phyloP scores from a whole-genome alignment of 2,113 vertebrate genomes.

The Callithrix jacchus region DNA sequence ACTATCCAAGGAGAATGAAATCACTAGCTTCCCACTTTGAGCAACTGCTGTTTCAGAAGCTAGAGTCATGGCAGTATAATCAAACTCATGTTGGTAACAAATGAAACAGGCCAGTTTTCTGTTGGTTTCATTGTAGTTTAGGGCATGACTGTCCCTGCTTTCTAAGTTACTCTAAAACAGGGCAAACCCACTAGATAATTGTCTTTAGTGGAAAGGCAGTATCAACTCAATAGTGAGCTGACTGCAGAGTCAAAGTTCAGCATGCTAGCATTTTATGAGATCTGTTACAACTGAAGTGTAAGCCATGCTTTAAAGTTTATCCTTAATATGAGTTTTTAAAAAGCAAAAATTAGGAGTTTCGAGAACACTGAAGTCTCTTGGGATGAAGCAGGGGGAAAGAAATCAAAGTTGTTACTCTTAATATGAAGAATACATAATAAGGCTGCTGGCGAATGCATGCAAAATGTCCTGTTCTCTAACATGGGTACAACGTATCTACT shows the following conservation, averaged over 20 bases:
- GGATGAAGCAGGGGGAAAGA: neutral
- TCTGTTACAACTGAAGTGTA: neutral
- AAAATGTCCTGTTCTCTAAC: neutral
- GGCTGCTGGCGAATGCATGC: neutral
- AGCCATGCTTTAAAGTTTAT: neutral
- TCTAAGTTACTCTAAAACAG: conserved; percentile 22
- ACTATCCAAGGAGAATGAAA: conserved; percentile 16
- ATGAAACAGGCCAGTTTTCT: neutral
- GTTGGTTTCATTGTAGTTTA: neutral
- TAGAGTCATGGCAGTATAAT: neutral
- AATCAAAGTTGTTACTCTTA: neutral
- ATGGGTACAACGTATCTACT: neutral
- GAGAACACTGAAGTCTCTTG: neutral
- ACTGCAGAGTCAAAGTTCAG: conserved; percentile 19
- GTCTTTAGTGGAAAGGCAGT: neutral
- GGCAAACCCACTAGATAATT: neutral
- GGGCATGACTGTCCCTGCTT: neutral
- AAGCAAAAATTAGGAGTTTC: neutral
- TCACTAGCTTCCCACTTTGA: neutral
- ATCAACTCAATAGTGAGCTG: neutral
- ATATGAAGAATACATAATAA: neutral
- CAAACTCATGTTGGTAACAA: conserved; percentile 22
- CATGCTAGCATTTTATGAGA: conserved; percentile 37
- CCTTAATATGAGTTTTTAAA: neutral
- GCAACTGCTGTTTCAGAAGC: conserved; percentile 28